Percentiles rank a stretch among this genome's conserved stretches.
These are phyloP conservation scores for Callimorpha dominula DNA, from an alignment of 2,888 invertebrate species.

Conservation along the genomic window DNA sequence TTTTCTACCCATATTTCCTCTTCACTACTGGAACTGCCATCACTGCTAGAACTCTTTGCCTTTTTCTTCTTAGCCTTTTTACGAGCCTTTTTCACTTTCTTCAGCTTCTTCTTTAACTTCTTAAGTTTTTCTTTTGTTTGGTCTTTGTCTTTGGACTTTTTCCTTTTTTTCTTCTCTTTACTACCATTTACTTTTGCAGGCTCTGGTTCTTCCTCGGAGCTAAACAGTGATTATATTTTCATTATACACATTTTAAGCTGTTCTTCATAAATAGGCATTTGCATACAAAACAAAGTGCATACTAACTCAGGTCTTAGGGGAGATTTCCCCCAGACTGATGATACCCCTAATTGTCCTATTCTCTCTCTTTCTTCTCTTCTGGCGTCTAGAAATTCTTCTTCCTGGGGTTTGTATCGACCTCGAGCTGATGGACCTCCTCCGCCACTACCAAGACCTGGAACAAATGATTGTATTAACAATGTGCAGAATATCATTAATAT, in stretches of 20 bases:
- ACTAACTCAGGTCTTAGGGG: conserved; percentile 89
- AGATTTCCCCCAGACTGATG: conserved; percentile 92
- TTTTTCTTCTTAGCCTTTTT: conserved; percentile 85
- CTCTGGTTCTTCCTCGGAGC: conserved; percentile 82
- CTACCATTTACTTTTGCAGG: conserved; percentile 65
- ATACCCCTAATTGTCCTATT: conserved; percentile 90
- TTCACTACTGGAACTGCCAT: conserved; percentile 69
- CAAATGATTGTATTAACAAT: background rate
- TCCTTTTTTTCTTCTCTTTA: conserved; percentile 80
- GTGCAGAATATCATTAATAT: too few relatives aligned
- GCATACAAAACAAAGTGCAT: conserved; percentile 31
- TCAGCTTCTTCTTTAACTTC: conserved; percentile 83
- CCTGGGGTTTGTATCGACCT: conserved; percentile 78
- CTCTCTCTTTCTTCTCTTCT: conserved; percentile 91
- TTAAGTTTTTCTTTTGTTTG: conserved; percentile 85
- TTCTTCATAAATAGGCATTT: too few relatives aligned
- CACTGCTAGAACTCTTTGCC: conserved; percentile 72
- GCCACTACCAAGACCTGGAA: conserved; percentile 64
- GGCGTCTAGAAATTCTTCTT: conserved; percentile 90
- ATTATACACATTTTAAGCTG: background rate
- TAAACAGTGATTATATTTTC: conserved; percentile 43
- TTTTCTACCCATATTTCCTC: conserved; percentile 91
- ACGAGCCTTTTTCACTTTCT: conserved; percentile 84
- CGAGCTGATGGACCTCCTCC: conserved; percentile 48
- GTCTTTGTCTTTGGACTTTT: conserved; percentile 82